phyloP scores from a whole-genome alignment of 1,140 invertebrate genomes.

The Drosophila nigrodunni region DNA sequence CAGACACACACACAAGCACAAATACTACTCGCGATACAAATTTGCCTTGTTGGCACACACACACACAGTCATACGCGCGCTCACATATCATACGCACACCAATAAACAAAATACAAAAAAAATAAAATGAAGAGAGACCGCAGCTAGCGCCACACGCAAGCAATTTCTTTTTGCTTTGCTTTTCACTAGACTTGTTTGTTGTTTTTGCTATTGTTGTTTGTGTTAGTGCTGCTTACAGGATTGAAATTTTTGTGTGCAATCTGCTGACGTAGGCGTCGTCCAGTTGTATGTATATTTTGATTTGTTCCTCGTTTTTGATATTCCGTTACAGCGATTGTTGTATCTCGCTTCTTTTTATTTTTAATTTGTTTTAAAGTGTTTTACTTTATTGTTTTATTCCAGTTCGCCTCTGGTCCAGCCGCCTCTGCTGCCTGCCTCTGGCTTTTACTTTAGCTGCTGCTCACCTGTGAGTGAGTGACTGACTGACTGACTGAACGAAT shows the following conservation, averaged over 20 bases:
- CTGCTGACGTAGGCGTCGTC: constrained; percentile 66
- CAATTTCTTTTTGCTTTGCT: constrained; percentile 56
- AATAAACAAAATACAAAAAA: background rate
- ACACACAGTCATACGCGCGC: constrained; percentile 23
- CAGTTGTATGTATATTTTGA: constrained; percentile 27
- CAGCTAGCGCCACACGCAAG: constrained; percentile 42
- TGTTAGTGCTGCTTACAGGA: constrained; percentile 51
- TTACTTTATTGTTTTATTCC: constrained; percentile 13
- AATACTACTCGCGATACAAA: constrained; percentile 6
- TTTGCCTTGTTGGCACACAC: background rate
- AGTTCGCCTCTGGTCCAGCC: constrained; percentile 52
- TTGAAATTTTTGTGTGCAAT: constrained; percentile 42
- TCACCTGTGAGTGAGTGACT: constrained; percentile 63
- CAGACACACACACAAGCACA: constrained; percentile 10
- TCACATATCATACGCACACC: constrained; percentile 8
- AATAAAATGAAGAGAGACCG: constrained; percentile 18
- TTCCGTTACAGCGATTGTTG: constrained; percentile 19
- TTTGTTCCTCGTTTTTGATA: background rate
- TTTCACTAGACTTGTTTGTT: constrained; percentile 36
- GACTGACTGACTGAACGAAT: constrained; percentile 35
- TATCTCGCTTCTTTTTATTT: constrained; percentile 28
- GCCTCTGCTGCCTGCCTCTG: constrained; percentile 51
- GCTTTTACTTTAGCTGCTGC: constrained; percentile 55
- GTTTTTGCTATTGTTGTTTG: constrained; percentile 27
- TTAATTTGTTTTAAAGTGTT: background rate